Evolutionary conservation across 2,113 vertebrate genomes (phyloP).

Genomic region (Gambusia holbrooki): DNA sequence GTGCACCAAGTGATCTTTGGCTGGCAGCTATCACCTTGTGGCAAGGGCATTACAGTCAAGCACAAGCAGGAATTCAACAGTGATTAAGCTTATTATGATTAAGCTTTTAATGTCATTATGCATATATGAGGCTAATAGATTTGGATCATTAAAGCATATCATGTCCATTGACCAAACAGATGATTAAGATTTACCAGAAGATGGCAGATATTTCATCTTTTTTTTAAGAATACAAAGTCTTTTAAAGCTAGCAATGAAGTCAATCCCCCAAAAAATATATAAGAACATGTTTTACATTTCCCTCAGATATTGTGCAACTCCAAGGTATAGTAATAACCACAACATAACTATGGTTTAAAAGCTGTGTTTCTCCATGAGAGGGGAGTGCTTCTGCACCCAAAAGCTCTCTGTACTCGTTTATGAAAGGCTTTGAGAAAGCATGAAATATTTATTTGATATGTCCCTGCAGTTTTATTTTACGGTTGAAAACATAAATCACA

Average conservation of each 20-base stretch:
- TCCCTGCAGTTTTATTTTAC: constrained; percentile 19
- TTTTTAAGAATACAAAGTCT: too few species aligned
- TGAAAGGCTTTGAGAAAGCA: constrained; percentile 20
- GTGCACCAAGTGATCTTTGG: background rate
- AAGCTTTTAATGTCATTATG: background rate
- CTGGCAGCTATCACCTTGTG: background rate
- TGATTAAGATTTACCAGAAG: too few species aligned
- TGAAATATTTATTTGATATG: constrained; percentile 41
- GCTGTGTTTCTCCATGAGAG: too few species aligned
- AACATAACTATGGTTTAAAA: too few species aligned
- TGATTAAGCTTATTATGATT: background rate
- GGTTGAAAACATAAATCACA: constrained; percentile 50
- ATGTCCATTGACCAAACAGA: too few species aligned
- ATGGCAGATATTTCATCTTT: too few species aligned
- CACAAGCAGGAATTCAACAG: background rate
- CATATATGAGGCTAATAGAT: background rate
- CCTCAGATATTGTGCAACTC: too few species aligned
- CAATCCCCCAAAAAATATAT: too few species aligned
- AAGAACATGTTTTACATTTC: too few species aligned
- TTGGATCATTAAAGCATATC: background rate
- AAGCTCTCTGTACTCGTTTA: background rate
- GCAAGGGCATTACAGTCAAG: background rate
- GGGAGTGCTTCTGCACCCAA: too few species aligned
- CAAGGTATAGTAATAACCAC: too few species aligned
- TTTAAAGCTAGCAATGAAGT: too few species aligned